Evolutionary conservation across 2,113 vertebrate genomes (phyloP).

Genomic region (Conger conger): DNA sequence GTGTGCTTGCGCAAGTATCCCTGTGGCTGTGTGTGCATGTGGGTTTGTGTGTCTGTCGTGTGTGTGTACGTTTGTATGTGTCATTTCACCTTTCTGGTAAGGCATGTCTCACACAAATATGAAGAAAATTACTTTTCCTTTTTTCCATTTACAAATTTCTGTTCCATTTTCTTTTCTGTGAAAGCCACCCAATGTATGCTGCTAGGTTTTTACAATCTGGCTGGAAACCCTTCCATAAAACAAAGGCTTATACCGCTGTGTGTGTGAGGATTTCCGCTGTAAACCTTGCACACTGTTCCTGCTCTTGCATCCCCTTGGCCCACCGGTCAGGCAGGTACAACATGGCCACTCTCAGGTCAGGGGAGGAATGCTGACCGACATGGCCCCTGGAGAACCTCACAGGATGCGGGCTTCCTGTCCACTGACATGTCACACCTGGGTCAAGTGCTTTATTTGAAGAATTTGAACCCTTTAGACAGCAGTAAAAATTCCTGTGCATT

Average conservation of each 20-base stretch:
- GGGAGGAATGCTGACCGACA: neutral
- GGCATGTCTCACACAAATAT: no score
- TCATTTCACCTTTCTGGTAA: neutral
- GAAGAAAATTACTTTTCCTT: neutral
- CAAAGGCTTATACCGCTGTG: conserved; percentile 7
- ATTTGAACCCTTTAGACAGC: no score
- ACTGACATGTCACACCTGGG: no score
- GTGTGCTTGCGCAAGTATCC: neutral
- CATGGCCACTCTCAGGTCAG: conserved; percentile 11
- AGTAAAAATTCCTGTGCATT: no score
- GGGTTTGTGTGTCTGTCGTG: neutral
- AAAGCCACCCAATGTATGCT: neutral
- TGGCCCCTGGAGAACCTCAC: no score
- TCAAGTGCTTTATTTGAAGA: no score
- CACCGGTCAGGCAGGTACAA: conserved; percentile 16
- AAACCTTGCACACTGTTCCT: conserved; percentile 36
- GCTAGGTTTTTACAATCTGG: conserved; percentile 27
- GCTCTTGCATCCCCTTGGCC: conserved; percentile 1
- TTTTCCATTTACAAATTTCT: neutral
- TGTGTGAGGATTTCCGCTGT: conserved; percentile 40
- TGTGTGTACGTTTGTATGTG: neutral
- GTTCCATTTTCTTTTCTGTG: neutral
- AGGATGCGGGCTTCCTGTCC: no score
- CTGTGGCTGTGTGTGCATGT: no score
- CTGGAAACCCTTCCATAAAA: conserved; percentile 19